A percentile compares a stretch with the other conserved stretches of the same genome.
Evolutionary conservation across 2,113 vertebrate species (phyloP).

Genomic region (Gallinago paraguaiae): DNA sequence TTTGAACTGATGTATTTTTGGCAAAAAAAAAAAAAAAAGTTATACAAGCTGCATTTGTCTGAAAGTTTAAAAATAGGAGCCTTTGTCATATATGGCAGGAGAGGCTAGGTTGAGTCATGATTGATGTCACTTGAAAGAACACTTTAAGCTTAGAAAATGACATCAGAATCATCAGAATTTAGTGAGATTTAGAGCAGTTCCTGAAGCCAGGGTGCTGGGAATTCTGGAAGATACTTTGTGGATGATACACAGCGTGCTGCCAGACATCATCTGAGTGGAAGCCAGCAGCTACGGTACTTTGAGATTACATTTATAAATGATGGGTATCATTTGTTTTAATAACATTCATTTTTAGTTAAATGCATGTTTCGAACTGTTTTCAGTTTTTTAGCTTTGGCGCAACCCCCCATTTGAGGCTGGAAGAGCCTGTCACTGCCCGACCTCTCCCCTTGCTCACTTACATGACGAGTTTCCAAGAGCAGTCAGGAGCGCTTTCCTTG

Average conservation of each 20-base stretch:
- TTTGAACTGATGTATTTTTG: conserved; percentile 32
- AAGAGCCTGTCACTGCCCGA: not conserved
- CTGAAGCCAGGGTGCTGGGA: conserved; percentile 25
- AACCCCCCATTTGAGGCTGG: not conserved
- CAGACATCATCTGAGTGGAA: conserved; percentile 37
- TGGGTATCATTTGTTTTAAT: conserved; percentile 18
- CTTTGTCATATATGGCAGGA: conserved; percentile 49
- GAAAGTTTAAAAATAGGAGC: conserved; percentile 65
- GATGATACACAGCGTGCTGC: conserved; percentile 36
- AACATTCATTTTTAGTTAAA: conserved; percentile 12
- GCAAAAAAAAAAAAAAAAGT: not conserved
- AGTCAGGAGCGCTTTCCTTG: conserved; percentile 5
- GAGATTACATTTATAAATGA: conserved; percentile 25
- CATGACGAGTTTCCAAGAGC: conserved; percentile 10
- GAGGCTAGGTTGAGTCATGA: conserved; percentile 53
- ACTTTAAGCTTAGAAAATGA: conserved; percentile 57
- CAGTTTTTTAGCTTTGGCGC: not conserved
- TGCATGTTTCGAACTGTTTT: not conserved
- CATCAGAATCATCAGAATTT: conserved; percentile 58
- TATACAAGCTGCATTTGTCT: conserved; percentile 22
- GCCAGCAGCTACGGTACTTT: conserved; percentile 40
- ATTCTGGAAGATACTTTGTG: conserved; percentile 38
- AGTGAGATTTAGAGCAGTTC: not conserved
- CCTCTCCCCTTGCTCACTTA: conserved; percentile 29
- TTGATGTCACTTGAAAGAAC: conserved; percentile 66